Evolutionary conservation across 2,888 invertebrate genomes (phyloP).

Genomic region (Drosophila koepferae): DNA sequence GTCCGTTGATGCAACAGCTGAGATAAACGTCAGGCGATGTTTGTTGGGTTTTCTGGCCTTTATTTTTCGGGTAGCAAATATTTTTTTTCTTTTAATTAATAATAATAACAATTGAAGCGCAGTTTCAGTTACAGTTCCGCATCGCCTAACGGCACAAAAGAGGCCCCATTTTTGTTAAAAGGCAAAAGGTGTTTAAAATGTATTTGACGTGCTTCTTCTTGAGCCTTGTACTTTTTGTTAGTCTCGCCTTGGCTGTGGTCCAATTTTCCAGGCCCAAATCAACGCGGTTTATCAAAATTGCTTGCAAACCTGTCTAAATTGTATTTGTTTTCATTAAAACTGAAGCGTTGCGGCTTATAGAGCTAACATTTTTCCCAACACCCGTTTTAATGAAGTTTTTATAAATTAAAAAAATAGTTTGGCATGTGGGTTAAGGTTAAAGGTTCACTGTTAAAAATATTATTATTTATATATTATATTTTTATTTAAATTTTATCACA

Average conservation of each 20-base stretch:
- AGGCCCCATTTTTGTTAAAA: constrained; percentile 2
- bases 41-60: constrained; percentile 29
- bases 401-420: background rate
- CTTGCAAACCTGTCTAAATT: constrained; percentile 54
- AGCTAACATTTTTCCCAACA: constrained; percentile 6
- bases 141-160: constrained; percentile 62
- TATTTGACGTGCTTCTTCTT: constrained; percentile 26
- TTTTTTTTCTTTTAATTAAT: constrained; percentile 82
- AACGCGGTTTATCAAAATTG: constrained; percentile 69
- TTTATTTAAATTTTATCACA: background rate
- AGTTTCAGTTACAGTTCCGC: constrained; percentile 31
- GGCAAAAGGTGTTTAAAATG: constrained; percentile 68
- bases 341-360: constrained; percentile 32
- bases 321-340: constrained; percentile 78
- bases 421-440: constrained; percentile 1
- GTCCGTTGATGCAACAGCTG: constrained; percentile 68
- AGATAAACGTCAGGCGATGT: constrained; percentile 81
- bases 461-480: background rate
- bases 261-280: constrained; percentile 42
- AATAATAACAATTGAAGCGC: constrained; percentile 80
- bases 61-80: constrained; percentile 65
- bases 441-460: background rate
- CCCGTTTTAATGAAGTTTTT: constrained; percentile 17
- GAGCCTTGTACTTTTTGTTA: constrained; percentile 9
- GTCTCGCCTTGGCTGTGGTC: constrained; percentile 14